Percentiles rank a stretch among this genome's conserved stretches.
phyloP scores from a whole-genome alignment of 2,888 invertebrate genomes.

The Nemoura dubitans region DNA sequence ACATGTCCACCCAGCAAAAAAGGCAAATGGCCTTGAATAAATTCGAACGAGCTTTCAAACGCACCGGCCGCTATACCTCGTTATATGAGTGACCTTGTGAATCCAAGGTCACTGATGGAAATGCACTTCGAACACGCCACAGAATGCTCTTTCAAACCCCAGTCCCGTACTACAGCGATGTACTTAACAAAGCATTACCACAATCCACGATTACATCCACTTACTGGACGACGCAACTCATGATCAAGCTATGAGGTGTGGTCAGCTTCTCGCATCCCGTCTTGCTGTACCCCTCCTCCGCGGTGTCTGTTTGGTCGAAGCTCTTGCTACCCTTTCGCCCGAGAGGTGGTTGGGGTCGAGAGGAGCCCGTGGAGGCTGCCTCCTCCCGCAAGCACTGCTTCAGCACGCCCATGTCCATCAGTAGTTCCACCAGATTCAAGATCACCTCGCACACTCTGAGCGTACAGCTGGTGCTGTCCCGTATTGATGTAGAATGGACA shows the following conservation, averaged over 20 bases:
- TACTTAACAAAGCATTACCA: too few species aligned
- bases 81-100: too few species aligned
- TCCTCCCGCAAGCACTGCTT: constrained; percentile 67
- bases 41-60: too few species aligned
- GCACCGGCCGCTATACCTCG: too few species aligned
- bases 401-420: constrained; percentile 89
- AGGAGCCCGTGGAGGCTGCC: constrained; percentile 55
- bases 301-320: not conserved
- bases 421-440: constrained; percentile 88
- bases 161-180: too few species aligned
- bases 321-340: constrained; percentile 25
- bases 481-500: constrained; percentile 84
- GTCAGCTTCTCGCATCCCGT: constrained; percentile 60
- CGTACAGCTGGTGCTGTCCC: constrained; percentile 85
- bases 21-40: too few species aligned
- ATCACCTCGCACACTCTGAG: constrained; percentile 92
- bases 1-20: too few species aligned
- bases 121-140: constrained; percentile 60
- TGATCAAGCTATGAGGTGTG: constrained; percentile 75
- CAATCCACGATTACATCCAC: not conserved
- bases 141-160: too few species aligned
- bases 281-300: not conserved
- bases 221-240: constrained; percentile 70
- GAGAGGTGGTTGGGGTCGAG: not conserved
- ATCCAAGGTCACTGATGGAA: too few species aligned